A percentile compares a stretch with the other conserved stretches of the same genome.
Conservation (phyloP, 2,797 vertebrate species). For the Thaleichthys pacificus region DNA sequence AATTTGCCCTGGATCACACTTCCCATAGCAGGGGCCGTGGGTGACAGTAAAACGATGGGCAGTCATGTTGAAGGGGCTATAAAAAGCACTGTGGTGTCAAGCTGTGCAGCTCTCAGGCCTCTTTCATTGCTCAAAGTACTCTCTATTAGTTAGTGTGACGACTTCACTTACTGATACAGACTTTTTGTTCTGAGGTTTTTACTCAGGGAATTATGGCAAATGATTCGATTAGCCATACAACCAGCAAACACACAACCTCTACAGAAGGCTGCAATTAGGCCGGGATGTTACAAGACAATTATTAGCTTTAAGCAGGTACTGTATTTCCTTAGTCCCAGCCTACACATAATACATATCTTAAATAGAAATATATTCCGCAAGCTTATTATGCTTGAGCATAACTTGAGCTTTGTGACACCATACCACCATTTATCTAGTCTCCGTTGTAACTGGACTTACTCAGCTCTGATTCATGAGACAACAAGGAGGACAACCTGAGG, state of each 20-base stretch:
- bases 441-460: constrained; percentile 17
- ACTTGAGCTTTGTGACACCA: background rate
- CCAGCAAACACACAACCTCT: background rate
- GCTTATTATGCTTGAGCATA: background rate
- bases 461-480: constrained; percentile 56
- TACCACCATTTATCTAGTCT: background rate
- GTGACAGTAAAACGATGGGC: constrained; percentile 57
- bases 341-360: background rate
- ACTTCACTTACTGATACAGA: constrained; percentile 31
- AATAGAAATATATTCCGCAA: background rate
- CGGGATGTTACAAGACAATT: background rate
- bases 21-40: constrained; percentile 42
- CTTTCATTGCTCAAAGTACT: constrained; percentile 29
- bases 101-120: constrained; percentile 39
- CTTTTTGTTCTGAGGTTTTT: constrained; percentile 5
- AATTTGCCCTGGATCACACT: constrained; percentile 55
- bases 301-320: background rate
- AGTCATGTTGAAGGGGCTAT: constrained; percentile 58
- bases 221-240: background rate
- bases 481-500: constrained; percentile 53
- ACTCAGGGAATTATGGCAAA: background rate
- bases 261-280: background rate
- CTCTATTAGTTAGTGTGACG: constrained; percentile 36
- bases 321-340: background rate
- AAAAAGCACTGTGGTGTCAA: constrained; percentile 60